A percentile compares a stretch with the other conserved stretches of the same genome.
Conservation (phyloP, 2,888 invertebrate species). For the Lomographa bimaculata region DNA sequence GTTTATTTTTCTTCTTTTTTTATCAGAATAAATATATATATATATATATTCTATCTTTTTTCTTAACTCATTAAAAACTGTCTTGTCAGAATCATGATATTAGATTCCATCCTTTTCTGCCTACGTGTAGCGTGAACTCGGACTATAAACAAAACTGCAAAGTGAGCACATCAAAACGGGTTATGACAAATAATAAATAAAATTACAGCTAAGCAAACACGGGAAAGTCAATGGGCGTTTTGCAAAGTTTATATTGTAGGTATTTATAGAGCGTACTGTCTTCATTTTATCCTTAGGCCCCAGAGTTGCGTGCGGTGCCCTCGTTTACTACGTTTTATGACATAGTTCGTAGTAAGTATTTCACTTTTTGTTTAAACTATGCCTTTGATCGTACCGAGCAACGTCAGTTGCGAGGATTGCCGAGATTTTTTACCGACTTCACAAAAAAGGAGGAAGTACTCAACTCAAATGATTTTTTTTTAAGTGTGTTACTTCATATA, state of each 20-base stretch:
- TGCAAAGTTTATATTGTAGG: conserved; percentile 35
- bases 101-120: too few species aligned
- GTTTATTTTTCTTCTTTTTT: too few species aligned
- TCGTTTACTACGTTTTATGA: conserved; percentile 77
- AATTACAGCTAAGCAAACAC: conserved; percentile 28
- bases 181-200: conserved; percentile 23
- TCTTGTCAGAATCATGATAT: too few species aligned
- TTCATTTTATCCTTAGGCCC: conserved; percentile 46
- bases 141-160: conserved; percentile 19
- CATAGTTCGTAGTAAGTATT: conserved; percentile 72
- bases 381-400: conserved; percentile 42
- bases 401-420: too few species aligned
- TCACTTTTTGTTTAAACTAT: conserved; percentile 78
- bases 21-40: too few species aligned
- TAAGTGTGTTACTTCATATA: too few species aligned
- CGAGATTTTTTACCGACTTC: too few species aligned
- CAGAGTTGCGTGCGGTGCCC: conserved; percentile 62
- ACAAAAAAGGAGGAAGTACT: too few species aligned
- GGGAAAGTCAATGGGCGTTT: conserved; percentile 36
- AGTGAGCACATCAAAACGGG: conserved; percentile 21
- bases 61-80: too few species aligned
- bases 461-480: too few species aligned
- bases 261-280: conserved; percentile 56
- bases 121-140: conserved; percentile 26
- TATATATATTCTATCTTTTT: too few species aligned